Base-by-base conservation (phyloP, 2,888 invertebrate genomes). In the Platypus cylindrus region DNA sequence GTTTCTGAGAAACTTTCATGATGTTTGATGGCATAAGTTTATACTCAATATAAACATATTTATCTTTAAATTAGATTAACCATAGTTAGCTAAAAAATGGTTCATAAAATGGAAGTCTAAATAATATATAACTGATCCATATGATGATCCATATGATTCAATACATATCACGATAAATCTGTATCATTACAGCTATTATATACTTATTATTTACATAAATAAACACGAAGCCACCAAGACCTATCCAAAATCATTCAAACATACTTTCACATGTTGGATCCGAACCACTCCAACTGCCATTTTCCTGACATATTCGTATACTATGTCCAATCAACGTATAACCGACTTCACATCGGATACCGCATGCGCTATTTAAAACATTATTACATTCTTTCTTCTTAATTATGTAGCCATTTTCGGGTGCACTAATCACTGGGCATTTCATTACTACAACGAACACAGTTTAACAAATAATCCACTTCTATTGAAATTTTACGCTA, bases 361-460 rank as follows among this genome's bases (percentile, higher is more conserved):
- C 78, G 54, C 78, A 79, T 1, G 76, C 78, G n/a, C 75, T 75
- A 51, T 78, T 74, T 30, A 77, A 63, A 4, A 74, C 74, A 47
- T 72, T 74, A 37, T 65, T 67, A 52, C 78, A 78, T 17, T 65
- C 63, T 23, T 65, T 65, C 30, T 59, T 60, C 45, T 73, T 73
- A 2, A 78, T 74, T 50, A 78, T 73, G 53, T 75, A 76, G 3
- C 78, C 79, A 52, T 76, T 68, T 32, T 67, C 63, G 1, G 79
- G 78, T 2, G 71, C 65, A 9, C 50, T 52, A 33, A 79, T 50
- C 42, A 64, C 63, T 1, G 71, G 67, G 48, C 79, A 79, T 14
- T 65, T 68, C 43, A 73, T 60, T n/a, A 66, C 71, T 70, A 40
- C 40, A 48, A 48, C n/a, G n/a, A n/a, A n/a, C n/a, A n/a, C n/a